phyloP scores from a whole-genome alignment of 1,140 invertebrate genomes.

The Nasonia vitripennis region DNA sequence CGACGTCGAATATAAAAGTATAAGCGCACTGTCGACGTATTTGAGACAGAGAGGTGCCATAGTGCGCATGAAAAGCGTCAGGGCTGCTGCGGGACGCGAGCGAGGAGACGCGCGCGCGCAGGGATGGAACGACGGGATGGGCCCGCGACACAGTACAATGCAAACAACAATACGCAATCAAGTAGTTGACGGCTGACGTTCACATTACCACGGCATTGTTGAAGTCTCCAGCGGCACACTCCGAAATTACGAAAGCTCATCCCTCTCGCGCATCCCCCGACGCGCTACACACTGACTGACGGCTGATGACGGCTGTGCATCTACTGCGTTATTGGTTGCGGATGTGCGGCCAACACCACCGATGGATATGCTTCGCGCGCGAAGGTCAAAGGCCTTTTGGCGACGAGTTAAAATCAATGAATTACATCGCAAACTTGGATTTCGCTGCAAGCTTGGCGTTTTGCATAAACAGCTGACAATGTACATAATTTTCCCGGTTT shows the following conservation, averaged over 20 bases:
- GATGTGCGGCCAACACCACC: background rate
- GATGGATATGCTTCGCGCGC: background rate
- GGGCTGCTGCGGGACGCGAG: background rate
- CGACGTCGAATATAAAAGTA: too few relatives aligned
- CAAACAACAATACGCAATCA: conserved; percentile 68
- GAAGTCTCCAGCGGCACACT: conserved; percentile 58
- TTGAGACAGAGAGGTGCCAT: background rate
- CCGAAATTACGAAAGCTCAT: conserved; percentile 58
- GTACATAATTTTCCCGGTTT: too few relatives aligned
- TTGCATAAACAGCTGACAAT: too few relatives aligned
- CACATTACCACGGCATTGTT: conserved; percentile 65
- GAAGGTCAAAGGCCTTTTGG: background rate
- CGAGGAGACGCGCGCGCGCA: background rate
- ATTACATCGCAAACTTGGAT: too few relatives aligned
- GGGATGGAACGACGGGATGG: background rate
- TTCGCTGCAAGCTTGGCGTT: too few relatives aligned
- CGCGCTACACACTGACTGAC: conserved; percentile 11
- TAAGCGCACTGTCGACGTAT: too few relatives aligned
- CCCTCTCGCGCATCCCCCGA: background rate
- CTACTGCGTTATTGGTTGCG: background rate
- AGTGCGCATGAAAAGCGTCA: background rate
- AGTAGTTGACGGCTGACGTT: conserved; percentile 67
- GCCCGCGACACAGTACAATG: background rate
- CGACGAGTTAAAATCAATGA: background rate
- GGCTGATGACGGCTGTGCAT: background rate